Conservation (phyloP, 2,888 invertebrate genomes). For the Julus scanicus region DNA sequence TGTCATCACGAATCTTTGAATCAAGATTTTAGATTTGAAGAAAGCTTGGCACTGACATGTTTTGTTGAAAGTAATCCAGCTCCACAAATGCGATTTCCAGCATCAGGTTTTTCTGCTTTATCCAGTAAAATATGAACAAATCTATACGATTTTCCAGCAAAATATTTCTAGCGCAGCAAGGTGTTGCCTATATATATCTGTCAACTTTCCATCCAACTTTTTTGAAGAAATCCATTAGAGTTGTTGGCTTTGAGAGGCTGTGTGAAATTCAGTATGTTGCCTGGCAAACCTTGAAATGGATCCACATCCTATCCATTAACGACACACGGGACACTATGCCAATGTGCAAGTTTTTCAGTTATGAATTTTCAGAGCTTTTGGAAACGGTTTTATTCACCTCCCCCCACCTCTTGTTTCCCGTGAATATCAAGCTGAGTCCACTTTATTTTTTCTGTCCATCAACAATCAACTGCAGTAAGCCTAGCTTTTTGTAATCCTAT, state of each 20-base stretch:
- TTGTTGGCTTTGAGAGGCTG: constrained; percentile 7
- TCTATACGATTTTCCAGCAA: background rate
- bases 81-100: constrained; percentile 6
- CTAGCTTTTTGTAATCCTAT: constrained; percentile 29
- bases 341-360: background rate
- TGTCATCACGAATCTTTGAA: background rate
- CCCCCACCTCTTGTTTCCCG: background rate
- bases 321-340: background rate
- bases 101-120: background rate
- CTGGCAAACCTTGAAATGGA: background rate
- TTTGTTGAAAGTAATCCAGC: constrained; percentile 15
- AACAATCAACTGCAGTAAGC: constrained; percentile 28
- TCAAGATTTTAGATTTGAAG: constrained; percentile 16
- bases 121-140: background rate
- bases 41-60: background rate
- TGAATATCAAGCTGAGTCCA: constrained; percentile 47
- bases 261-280: constrained; percentile 22
- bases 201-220: constrained; percentile 31
- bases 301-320: background rate
- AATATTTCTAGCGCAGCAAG: background rate
- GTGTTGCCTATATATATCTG: constrained; percentile 34
- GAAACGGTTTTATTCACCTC: background rate
- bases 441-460: constrained; percentile 47
- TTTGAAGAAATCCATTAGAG: constrained; percentile 30
- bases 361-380: constrained; percentile 15